Evolutionary conservation across 2,113 vertebrate species (phyloP), one percentile per base, ranked within the genome.

Genomic region (Dasyornis broadbenti): DNA sequence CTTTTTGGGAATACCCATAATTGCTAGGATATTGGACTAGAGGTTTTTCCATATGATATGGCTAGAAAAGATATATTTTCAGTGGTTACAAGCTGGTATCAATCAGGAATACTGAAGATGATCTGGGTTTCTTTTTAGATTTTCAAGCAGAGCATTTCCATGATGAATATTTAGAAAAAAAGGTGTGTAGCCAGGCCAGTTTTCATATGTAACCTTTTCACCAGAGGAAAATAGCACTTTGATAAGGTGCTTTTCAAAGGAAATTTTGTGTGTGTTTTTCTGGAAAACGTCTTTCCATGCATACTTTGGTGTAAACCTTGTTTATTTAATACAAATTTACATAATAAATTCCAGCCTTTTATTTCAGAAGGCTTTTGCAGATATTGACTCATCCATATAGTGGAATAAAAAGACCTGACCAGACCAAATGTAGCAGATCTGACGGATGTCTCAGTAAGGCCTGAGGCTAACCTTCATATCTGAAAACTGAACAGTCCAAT

Each of bases 371-470:
- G 19, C 44, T 85, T 30, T 82, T 14, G 2, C 35, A 68, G 42
- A 33, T 45, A 70, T 4, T 0, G 0, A 15, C 18, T 71, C 33
- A 49, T n/a, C 47, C 39, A 31, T 30, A 42, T 7, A 33, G 28
- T 44, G 10, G 22, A 53, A n/a, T 28, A 86, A 75, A 70, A 93
- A 47, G 19, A 86, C 39, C 44, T 21, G 39, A 86, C 30, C 50
- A 35, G 52, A 73, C 4, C 27, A 82, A 73, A 59, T 18, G 17
- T 63, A 68, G 37, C 17, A 60, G 24, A 63, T 47, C 44, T 79
- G 27, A 33, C 27, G 35, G 33, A 14, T 40, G 28, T 63, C 23
- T 64, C 6, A 2, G 7, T 15, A 73, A 83, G 28, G 39, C 35
- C 47, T 30, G 31, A 68, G 39, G 47, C 40, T 19, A 63, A 27